phyloP scores from a whole-genome alignment of 1,140 invertebrate genomes.

The Thereuonema tuberculata region DNA sequence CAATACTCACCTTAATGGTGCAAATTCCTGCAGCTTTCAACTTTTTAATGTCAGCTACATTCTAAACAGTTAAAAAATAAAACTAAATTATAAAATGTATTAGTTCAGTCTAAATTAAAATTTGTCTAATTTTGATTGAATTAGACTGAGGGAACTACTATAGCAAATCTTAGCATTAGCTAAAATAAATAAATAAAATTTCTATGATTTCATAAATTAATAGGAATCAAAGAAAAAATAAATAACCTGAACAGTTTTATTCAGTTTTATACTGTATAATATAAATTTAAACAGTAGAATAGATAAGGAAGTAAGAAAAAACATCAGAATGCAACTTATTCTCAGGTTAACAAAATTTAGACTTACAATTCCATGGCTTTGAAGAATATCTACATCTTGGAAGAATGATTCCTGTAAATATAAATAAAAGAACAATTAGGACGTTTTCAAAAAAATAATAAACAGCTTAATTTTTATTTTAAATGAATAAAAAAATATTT shows the following conservation, averaged over 20 bases:
- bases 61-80: slow-evolving; percentile 23
- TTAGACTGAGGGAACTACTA: too few species aligned
- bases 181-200: too few species aligned
- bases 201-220: too few species aligned
- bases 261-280: too few species aligned
- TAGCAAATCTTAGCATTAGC: too few species aligned
- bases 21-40: slow-evolving; percentile 61
- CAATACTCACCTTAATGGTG: slow-evolving; percentile 42
- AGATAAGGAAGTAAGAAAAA: too few species aligned
- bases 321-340: too few species aligned
- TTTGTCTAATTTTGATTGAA: slow-evolving; percentile 23
- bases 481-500: slow-evolving; percentile 11
- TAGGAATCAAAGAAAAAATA: too few species aligned
- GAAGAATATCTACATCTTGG: slow-evolving; percentile 38
- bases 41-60: slow-evolving; percentile 57
- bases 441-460: slow-evolving; percentile 15
- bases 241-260: too few species aligned
- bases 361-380: slow-evolving; percentile 41
- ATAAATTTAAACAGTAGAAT: too few species aligned
- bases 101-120: slow-evolving; percentile 1
- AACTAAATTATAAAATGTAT: background rate
- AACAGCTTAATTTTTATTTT: background rate
- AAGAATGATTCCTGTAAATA: slow-evolving; percentile 31
- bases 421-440: slow-evolving; percentile 13
- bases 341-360: too few species aligned